Base-by-base conservation (phyloP, 1,140 invertebrate genomes). In the Adelges cooleyi region DNA sequence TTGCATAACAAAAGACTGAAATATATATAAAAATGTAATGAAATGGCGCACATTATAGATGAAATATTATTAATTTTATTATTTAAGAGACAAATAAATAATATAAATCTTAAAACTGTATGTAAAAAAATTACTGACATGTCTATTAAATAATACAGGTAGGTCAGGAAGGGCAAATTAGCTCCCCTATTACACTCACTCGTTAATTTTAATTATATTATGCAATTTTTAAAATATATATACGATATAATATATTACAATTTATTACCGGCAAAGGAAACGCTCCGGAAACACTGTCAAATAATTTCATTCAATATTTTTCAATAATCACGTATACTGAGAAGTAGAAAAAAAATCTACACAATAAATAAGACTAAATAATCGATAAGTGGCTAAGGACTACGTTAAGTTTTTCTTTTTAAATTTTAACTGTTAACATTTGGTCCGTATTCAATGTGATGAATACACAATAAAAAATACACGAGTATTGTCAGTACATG, bases 261-360 rank as follows among this genome's bases (percentile, higher is more conserved):
- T 42, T 44, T 22, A n/a, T 27, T 25, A 22, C 23, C 17, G 17
- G 42, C 27, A 62, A 48, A 62, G 40, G 56, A 62, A 62, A 62
- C 42, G 25, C 56, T 62, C 25, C 56, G 17, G 18, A 33, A 48
- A 62, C 42, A 62, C 56, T 62, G 56, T 62, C 56, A 62, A 62
- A 62, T 62, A 29, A 25, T 62, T 62, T 62, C 25, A 46, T 62
- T 33, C 29, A 33, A 33, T 33, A 33, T 6, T 46, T 62, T 48
- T 62, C 10, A 62, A 62, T 62, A 62, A 46, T 62, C 25, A 62
- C 56, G 56, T 62, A 62, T 62, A 62, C 56, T 29, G 56, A 62
- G 25, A 62, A 62, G 56, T 62, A 62, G 56, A 62, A 62, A 62
- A 33, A 59, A 62, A 62, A 46, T 62, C 56, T 62, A 62, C 56